Evolutionary conservation across 2,113 vertebrate species (phyloP).

Genomic region (Oryzias melastigma): DNA sequence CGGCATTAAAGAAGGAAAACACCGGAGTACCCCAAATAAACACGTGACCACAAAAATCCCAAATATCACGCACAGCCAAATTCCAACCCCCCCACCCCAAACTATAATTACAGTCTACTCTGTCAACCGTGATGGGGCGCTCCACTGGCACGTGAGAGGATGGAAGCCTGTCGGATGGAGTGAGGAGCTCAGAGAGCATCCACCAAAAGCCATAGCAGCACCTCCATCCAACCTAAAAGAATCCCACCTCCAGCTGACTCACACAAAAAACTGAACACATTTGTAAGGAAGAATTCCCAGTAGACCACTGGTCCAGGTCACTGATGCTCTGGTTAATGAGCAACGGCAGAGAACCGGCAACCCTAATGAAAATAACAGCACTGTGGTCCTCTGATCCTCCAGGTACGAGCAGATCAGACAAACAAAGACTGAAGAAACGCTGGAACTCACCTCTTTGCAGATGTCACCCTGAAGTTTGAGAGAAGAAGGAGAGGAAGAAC

Average conservation of each 20-base stretch:
- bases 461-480: constrained; percentile 49
- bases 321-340: constrained; percentile 35
- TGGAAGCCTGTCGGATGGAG: constrained; percentile 30
- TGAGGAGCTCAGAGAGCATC: constrained; percentile 37
- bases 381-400: not conserved
- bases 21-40: constrained; percentile 37
- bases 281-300: constrained; percentile 60
- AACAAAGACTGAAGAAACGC: not conserved
- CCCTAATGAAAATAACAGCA: not conserved
- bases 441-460: constrained; percentile 69
- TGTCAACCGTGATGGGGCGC: constrained; percentile 48
- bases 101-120: constrained; percentile 67
- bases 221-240: constrained; percentile 56
- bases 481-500: constrained; percentile 58
- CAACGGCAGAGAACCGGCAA: constrained; percentile 7
- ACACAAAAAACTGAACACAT: constrained; percentile 70
- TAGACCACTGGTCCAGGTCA: constrained; percentile 43
- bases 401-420: not conserved
- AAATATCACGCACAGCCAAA: constrained; percentile 46
- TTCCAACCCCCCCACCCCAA: constrained; percentile 58
- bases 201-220: constrained; percentile 63
- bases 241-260: constrained; percentile 58
- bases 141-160: constrained; percentile 45
- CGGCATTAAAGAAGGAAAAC: constrained; percentile 6
- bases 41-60: constrained; percentile 57